phyloP scores from a whole-genome alignment of 2,113 vertebrate species.

The Corythaeola cristata region DNA sequence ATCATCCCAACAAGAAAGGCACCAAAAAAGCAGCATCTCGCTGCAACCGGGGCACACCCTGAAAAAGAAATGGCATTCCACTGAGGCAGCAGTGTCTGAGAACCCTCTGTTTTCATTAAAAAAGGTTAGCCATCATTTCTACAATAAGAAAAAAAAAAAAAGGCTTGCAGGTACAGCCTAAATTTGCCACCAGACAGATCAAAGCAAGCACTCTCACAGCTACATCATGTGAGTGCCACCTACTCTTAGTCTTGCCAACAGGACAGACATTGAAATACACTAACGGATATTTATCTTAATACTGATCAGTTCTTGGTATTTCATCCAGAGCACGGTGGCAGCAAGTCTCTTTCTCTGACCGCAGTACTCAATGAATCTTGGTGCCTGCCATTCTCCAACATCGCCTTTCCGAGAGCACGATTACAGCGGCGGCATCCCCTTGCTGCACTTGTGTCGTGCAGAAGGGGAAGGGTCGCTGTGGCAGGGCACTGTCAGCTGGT shows the following conservation, averaged over 20 bases:
- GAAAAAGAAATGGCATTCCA: not conserved
- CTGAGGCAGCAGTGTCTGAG: not conserved
- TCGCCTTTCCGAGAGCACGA: not conserved
- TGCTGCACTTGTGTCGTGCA: not conserved
- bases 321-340: not conserved
- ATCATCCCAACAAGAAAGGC: slow-evolving; percentile 31
- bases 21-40: not conserved
- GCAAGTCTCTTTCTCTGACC: not conserved
- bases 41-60: not conserved
- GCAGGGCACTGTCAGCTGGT: not conserved
- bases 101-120: not conserved
- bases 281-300: not conserved
- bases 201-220: not conserved
- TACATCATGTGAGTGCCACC: not conserved
- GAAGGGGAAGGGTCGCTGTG: fast-evolving
- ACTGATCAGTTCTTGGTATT: not conserved
- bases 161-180: not conserved
- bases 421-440: not conserved
- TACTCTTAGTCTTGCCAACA: not conserved
- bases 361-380: not conserved
- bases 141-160: not conserved
- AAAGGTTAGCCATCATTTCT: not conserved
- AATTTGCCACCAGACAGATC: not conserved
- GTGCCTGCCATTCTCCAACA: not conserved
- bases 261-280: not conserved